Evolutionary conservation across 2,888 invertebrate genomes (phyloP).

Genomic region (Lagria hirta): DNA sequence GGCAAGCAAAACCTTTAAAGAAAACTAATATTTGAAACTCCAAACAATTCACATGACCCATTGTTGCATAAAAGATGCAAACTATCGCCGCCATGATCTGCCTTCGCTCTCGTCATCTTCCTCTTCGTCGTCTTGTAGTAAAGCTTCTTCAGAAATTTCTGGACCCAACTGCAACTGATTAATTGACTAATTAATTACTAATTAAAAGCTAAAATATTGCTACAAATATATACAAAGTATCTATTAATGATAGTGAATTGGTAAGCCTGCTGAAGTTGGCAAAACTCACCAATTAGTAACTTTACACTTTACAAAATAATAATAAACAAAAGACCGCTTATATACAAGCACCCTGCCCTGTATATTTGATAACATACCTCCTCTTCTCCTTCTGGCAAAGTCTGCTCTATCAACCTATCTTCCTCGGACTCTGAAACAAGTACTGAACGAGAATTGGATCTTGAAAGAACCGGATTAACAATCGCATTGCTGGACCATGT

Average conservation of each 20-base stretch:
- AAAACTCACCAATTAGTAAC: no score
- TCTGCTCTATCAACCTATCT: slow-evolving; percentile 52
- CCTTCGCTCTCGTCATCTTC: slow-evolving; percentile 84
- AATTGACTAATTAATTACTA: slow-evolving; percentile 1
- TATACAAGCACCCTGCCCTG: no score
- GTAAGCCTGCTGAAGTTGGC: no score
- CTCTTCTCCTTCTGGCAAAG: slow-evolving; percentile 52
- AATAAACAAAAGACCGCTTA: slow-evolving; percentile 1
- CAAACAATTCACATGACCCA: slow-evolving; percentile 12
- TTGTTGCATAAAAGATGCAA: slow-evolving; percentile 7
- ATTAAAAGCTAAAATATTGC: background rate
- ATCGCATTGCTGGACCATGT: slow-evolving; percentile 49
- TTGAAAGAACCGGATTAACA: slow-evolving; percentile 35
- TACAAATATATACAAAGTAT: background rate
- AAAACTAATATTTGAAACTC: slow-evolving; percentile 8
- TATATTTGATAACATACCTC: slow-evolving; percentile 45
- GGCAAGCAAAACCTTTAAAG: slow-evolving; percentile 17
- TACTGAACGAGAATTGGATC: slow-evolving; percentile 40
- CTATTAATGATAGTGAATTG: no score
- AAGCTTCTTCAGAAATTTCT: slow-evolving; percentile 63
- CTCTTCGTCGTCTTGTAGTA: slow-evolving; percentile 80
- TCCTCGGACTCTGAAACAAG: slow-evolving; percentile 52
- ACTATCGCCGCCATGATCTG: slow-evolving; percentile 88
- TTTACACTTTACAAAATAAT: no score
- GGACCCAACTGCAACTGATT: slow-evolving; percentile 42